A percentile compares a stretch with the other conserved stretches of the same genome.
phyloP scores from a whole-genome alignment of 2,888 invertebrate species.

The Plagodis dolabraria region DNA sequence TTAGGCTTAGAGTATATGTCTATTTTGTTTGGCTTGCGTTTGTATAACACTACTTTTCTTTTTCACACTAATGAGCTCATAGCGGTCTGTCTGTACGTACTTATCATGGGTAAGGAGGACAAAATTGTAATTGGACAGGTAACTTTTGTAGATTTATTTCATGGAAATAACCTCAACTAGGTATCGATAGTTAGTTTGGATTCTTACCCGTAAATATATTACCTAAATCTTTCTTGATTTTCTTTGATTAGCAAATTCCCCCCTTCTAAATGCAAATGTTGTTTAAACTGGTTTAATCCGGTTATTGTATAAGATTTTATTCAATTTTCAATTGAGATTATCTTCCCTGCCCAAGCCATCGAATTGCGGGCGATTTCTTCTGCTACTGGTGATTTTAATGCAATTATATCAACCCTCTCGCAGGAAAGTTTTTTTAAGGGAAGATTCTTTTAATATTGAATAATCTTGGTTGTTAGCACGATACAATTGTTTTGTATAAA shows the following conservation, averaged over 20 bases:
- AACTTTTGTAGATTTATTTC: too few species aligned
- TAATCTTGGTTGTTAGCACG: slow-evolving; percentile 14
- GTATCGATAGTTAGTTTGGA: too few species aligned
- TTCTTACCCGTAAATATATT: too few species aligned
- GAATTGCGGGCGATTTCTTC: slow-evolving; percentile 37
- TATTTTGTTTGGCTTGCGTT: too few species aligned
- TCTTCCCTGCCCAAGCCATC: slow-evolving; percentile 38
- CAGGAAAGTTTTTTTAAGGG: slow-evolving; percentile 22
- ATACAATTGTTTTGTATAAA: slow-evolving; percentile 12
- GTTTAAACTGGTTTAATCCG: slow-evolving; percentile 54
- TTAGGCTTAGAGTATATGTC: too few species aligned
- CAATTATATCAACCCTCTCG: slow-evolving; percentile 51
- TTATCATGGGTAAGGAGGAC: too few species aligned
- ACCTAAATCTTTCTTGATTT: neutral
- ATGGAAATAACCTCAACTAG: too few species aligned
- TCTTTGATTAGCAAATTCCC: slow-evolving; percentile 31
- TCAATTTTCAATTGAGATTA: slow-evolving; percentile 65
- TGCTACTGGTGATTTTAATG: slow-evolving; percentile 53
- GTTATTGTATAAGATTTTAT: slow-evolving; percentile 70
- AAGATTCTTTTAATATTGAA: slow-evolving; percentile 19
- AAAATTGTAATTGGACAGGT: too few species aligned
- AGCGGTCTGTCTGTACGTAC: too few species aligned
- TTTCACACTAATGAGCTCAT: too few species aligned
- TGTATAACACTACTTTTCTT: too few species aligned
- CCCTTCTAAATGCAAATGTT: slow-evolving; percentile 53